Conservation (phyloP, 2,113 vertebrate species). For the Paratilapia polleni region DNA sequence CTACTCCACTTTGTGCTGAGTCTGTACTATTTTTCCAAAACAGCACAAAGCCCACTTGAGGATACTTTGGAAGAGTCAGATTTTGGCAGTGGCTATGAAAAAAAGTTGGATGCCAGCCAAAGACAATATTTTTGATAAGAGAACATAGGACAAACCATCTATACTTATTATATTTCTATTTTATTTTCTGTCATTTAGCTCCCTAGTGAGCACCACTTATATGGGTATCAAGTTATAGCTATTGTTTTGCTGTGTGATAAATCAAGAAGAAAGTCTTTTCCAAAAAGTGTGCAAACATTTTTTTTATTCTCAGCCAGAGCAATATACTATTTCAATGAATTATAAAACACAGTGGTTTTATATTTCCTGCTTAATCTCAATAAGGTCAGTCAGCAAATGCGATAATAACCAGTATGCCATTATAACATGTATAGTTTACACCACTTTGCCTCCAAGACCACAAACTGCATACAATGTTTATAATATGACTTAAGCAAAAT, state of each 20-base stretch:
- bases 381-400: not conserved
- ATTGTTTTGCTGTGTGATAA: slow-evolving; percentile 53
- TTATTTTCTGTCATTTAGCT: slow-evolving; percentile 54
- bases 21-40: slow-evolving; percentile 67
- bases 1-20: slow-evolving; percentile 36
- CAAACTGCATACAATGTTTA: not conserved
- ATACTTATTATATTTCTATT: slow-evolving; percentile 69
- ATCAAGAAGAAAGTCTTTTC: slow-evolving; percentile 33
- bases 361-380: slow-evolving; percentile 25
- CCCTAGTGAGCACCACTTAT: slow-evolving; percentile 43
- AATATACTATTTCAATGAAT: slow-evolving; percentile 43
- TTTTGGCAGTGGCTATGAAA: slow-evolving; percentile 65
- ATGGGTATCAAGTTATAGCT: slow-evolving; percentile 40
- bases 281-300: slow-evolving; percentile 29
- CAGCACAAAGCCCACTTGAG: slow-evolving; percentile 65
- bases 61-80: slow-evolving; percentile 68
- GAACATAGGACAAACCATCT: slow-evolving; percentile 61
- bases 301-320: slow-evolving; percentile 16
- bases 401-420: slow-evolving; percentile 15
- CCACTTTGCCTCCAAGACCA: not conserved
- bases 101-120: slow-evolving; percentile 72
- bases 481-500: not conserved
- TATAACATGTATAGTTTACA: not conserved
- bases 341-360: slow-evolving; percentile 27
- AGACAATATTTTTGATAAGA: slow-evolving; percentile 75